Conservation (phyloP, 2,113 vertebrate species). For the Reinhardtius hippoglossoides region DNA sequence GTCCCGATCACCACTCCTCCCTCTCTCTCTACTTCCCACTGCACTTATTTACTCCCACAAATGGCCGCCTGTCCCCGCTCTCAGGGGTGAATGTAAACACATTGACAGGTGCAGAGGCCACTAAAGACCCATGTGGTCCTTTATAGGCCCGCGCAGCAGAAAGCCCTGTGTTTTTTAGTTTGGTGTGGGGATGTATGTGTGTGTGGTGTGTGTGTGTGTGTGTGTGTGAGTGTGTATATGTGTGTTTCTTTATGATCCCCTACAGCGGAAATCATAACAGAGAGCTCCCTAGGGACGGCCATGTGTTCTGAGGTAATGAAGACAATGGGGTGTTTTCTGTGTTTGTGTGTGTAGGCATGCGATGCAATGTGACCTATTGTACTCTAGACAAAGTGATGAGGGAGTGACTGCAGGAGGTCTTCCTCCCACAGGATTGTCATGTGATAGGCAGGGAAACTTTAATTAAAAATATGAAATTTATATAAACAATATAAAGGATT, state of each 20-base stretch:
- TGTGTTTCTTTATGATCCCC: slow-evolving; percentile 51
- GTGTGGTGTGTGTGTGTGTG: slow-evolving; percentile 17
- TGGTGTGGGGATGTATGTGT: slow-evolving; percentile 12
- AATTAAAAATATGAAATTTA: not conserved
- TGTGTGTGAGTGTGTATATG: slow-evolving; percentile 14
- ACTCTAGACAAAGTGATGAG: slow-evolving; percentile 58
- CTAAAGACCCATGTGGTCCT: slow-evolving; percentile 58
- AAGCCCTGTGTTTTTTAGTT: slow-evolving; percentile 22
- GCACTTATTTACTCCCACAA: slow-evolving; percentile 50
- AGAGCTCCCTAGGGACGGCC: slow-evolving; percentile 44
- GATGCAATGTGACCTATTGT: slow-evolving; percentile 65
- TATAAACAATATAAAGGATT: slow-evolving; percentile 11
- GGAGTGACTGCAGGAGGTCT: slow-evolving; percentile 42
- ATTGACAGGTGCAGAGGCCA: slow-evolving; percentile 74
- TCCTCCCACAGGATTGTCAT: slow-evolving; percentile 23
- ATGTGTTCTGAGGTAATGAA: slow-evolving; percentile 63
- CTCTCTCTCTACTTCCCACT: slow-evolving; percentile 25
- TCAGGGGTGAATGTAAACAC: slow-evolving; percentile 65
- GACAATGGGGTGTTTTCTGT: slow-evolving; percentile 61
- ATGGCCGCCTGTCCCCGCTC: slow-evolving; percentile 26
- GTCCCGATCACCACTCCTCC: slow-evolving; percentile 7
- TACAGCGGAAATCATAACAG: slow-evolving; percentile 65
- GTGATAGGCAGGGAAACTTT: slow-evolving; percentile 10
- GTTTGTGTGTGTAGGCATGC: slow-evolving; percentile 59
- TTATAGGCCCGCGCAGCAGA: slow-evolving; percentile 43